Percentiles rank a stretch among this genome's conserved stretches.
phyloP scores from a whole-genome alignment of 2,888 invertebrate species.

The Pinctada fucata region DNA sequence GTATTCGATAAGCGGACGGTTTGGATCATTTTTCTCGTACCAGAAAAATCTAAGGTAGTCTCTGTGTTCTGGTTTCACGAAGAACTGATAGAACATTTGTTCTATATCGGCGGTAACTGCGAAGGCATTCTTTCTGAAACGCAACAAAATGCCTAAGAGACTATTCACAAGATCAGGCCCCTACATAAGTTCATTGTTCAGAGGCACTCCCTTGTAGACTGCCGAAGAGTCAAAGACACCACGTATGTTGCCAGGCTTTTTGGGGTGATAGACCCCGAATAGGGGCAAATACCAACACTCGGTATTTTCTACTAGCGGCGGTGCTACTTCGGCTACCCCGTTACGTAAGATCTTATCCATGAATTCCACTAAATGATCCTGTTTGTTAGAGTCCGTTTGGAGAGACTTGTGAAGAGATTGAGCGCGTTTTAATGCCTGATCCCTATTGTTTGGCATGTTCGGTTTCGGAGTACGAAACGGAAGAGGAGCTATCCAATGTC shows the following conservation, averaged over 20 bases:
- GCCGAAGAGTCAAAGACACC: slow-evolving; percentile 48
- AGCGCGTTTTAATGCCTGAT: slow-evolving; percentile 19
- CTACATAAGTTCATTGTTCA: slow-evolving; percentile 35
- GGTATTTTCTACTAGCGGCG: slow-evolving; percentile 22
- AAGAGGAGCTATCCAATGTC: too few species aligned
- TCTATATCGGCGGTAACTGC: slow-evolving; percentile 23
- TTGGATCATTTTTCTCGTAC: slow-evolving; percentile 22
- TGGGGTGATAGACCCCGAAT: slow-evolving; percentile 46
- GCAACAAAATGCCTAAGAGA: slow-evolving; percentile 18
- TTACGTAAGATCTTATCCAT: slow-evolving; percentile 36
- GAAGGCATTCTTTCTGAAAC: slow-evolving; percentile 18
- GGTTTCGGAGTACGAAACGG: too few species aligned
- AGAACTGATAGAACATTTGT: slow-evolving; percentile 41
- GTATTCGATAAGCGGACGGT: slow-evolving; percentile 25
- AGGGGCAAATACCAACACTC: slow-evolving; percentile 49
- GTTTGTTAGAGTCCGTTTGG: slow-evolving; percentile 24
- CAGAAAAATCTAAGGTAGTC: slow-evolving; percentile 10
- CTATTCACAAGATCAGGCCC: slow-evolving; percentile 28
- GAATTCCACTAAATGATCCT: slow-evolving; percentile 37
- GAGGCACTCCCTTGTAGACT: slow-evolving; percentile 33
- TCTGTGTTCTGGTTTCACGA: slow-evolving; percentile 27
- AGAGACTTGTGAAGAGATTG: background rate
- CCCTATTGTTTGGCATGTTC: too few species aligned
- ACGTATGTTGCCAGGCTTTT: slow-evolving; percentile 44
- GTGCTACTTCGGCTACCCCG: slow-evolving; percentile 42